A percentile compares a stretch with the other conserved stretches of the same genome.
Evolutionary conservation across 2,113 vertebrate species (phyloP).

Genomic region (Psittacara wagleri): DNA sequence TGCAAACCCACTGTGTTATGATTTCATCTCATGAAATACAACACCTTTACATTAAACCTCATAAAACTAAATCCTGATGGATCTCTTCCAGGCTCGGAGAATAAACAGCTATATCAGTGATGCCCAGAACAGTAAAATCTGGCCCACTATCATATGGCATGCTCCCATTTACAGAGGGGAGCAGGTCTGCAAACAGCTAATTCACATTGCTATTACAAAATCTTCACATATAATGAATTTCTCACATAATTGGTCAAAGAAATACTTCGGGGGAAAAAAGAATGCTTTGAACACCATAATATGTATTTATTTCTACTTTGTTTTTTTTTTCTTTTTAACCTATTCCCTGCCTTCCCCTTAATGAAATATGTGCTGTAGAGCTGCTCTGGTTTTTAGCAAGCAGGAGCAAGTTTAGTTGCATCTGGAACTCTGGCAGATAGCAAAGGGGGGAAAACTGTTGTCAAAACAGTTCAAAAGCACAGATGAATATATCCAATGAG

Average conservation of each 20-base stretch:
- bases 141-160: conserved; percentile 59
- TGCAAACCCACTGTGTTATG: conserved; percentile 82
- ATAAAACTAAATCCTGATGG: conserved; percentile 80
- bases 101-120: conserved; percentile 77
- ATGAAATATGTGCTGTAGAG: background rate
- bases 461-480: conserved; percentile 1
- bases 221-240: conserved; percentile 64
- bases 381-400: background rate
- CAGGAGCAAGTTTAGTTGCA: background rate
- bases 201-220: conserved; percentile 68
- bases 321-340: background rate
- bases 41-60: conserved; percentile 84
- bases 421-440: background rate
- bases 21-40: conserved; percentile 87
- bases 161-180: conserved; percentile 43
- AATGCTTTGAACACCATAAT: conserved; percentile 14
- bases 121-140: conserved; percentile 71
- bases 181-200: conserved; percentile 62
- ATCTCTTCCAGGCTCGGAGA: conserved; percentile 72
- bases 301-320: conserved; percentile 10
- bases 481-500: background rate
- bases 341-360: background rate
- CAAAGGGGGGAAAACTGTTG: background rate
- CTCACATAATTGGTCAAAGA: conserved; percentile 60
- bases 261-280: conserved; percentile 37